These are phyloP conservation scores for Antigone vipio DNA, from an alignment of 2,113 vertebrate species.

Conservation along the genomic window DNA sequence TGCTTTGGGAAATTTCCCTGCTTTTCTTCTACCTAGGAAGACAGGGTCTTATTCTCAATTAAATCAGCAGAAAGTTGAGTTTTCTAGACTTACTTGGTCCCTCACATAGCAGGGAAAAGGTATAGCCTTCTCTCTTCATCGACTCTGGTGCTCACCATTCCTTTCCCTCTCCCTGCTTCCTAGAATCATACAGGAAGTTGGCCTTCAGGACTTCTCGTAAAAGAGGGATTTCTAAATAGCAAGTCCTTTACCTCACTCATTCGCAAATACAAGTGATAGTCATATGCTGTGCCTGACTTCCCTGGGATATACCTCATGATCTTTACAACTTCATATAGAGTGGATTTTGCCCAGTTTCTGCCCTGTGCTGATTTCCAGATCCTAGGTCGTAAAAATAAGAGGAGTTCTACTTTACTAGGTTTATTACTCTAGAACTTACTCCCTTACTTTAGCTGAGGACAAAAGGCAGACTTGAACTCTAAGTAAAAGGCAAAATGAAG, in stretches of 20 bases:
- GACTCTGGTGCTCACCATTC: not conserved
- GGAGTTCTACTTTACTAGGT: not conserved
- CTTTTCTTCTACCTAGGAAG: not conserved
- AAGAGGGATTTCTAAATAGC: not conserved
- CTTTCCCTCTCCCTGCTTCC: not conserved
- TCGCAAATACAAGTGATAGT: not conserved
- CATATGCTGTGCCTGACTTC: not conserved
- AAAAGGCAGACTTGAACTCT: not conserved
- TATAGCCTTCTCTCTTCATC: not conserved
- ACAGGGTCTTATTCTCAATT: not conserved
- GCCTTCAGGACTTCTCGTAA: not conserved
- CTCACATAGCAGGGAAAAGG: not conserved
- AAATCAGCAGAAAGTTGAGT: not conserved
- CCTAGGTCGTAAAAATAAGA: not conserved
- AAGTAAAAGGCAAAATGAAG: not conserved
- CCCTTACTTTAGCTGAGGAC: not conserved
- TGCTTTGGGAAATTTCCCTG: not conserved
- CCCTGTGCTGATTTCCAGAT: not conserved
- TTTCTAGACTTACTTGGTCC: not conserved
- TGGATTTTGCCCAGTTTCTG: not conserved
- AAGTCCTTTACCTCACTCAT: not conserved
- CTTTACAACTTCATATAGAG: not conserved
- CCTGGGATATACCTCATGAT: not conserved
- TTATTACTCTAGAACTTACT: not conserved
- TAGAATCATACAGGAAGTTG: not conserved